phyloP scores from a whole-genome alignment of 2,888 invertebrate species.

The Opisthograptis luteolata region DNA sequence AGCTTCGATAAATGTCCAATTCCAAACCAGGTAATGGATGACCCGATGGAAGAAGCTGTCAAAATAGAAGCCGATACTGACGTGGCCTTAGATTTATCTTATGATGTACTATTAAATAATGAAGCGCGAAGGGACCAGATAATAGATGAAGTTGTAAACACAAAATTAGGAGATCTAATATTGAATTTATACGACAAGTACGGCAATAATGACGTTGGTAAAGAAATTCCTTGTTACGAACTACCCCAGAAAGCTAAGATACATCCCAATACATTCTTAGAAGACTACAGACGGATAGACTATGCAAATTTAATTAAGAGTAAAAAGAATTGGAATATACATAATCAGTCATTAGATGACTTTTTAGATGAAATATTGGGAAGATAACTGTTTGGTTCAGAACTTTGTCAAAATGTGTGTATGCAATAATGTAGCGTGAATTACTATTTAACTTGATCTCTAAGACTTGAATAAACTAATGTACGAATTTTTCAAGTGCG shows the following conservation, averaged over 20 bases:
- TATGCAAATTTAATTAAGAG: constrained; percentile 80
- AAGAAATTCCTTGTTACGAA: constrained; percentile 18
- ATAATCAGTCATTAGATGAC: constrained; percentile 73
- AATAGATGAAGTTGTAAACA: constrained; percentile 84
- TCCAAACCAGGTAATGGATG: not conserved
- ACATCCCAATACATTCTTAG: constrained; percentile 48
- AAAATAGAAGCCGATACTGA: constrained; percentile 10
- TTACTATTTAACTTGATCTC: constrained; percentile 9
- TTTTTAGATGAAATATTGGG: constrained; percentile 44
- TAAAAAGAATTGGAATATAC: constrained; percentile 83
- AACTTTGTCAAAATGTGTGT: too few relatives aligned
- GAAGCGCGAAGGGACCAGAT: constrained; percentile 49
- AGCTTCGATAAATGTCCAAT: constrained; percentile 51
- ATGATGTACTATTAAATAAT: constrained; percentile 8
- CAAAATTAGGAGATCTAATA: constrained; percentile 81
- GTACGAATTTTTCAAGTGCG: not conserved
- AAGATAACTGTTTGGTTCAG: not conserved
- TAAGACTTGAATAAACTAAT: constrained; percentile 9
- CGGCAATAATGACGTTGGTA: constrained; percentile 26
- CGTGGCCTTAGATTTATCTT: constrained; percentile 21
- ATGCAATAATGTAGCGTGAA: not conserved
- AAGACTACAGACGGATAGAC: constrained; percentile 63
- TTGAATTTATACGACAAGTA: constrained; percentile 76
- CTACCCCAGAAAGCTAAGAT: constrained; percentile 31
- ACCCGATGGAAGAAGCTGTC: constrained; percentile 11